Evolutionary conservation across 2,888 invertebrate species (phyloP), one percentile per base, ranked within the genome.

Genomic region (Eristalis pertinax): DNA sequence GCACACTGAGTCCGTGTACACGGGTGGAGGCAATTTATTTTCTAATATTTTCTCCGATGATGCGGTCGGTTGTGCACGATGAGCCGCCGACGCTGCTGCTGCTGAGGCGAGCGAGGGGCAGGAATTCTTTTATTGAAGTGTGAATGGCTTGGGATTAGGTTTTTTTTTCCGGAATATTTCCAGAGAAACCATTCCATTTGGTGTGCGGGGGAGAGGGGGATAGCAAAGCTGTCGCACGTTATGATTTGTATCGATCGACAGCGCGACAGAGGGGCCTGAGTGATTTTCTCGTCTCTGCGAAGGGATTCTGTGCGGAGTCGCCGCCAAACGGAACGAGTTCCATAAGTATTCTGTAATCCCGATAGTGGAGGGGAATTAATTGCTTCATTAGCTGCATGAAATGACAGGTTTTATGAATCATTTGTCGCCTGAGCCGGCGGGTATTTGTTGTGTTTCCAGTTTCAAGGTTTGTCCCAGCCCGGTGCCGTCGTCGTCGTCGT

Each of bases 11-110:
- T 35, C 26, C 11, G 11, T 35, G 43, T 29, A 29, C 38, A 68
- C 63, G 29, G 62, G 43, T 86, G 78, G 58, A 56, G 83, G 74
- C 83, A 86, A 86, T 79, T 83, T 86, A 83, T 86, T 86, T 83
- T 86, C 86, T 83, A 86, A 86, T 83, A 86, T 70, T 83, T 79
- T 56, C 24, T 67, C 70, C 69, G 83, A 79, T 67, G 70, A 43
- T 43, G 62, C 22, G 67, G 65, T 43, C 43, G 67, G 65, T n/a
- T 4, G 43, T 43, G 43, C 15, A 41, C 13, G 73, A 41, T 78
- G 76, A 63, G 32, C 32, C 10, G 4, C n/a, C n/a, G n/a, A n/a
- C n/a, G n/a, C n/a, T 13, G 11, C 15, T 41, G 41, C 41, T 15
- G 43, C 50, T 2, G 19, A 19, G 50, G 19, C 50, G 69, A 62